Base-by-base conservation (phyloP, 2,797 vertebrate species). In the Argyrosomus regius region DNA sequence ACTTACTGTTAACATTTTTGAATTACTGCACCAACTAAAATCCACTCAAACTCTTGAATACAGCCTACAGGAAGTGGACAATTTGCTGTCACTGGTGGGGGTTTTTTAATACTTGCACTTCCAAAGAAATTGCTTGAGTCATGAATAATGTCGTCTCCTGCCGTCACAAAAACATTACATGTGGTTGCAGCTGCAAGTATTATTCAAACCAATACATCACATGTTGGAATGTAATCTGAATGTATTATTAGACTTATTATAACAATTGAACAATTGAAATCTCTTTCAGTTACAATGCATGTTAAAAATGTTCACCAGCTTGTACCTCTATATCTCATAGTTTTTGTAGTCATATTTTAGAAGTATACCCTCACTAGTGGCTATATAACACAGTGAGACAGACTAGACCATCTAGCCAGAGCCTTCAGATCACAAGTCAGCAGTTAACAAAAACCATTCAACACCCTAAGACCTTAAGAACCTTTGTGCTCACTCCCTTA, bases 151-250 rank as follows among this genome's bases (percentile, higher is more conserved):
- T 72, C 24, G 67, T 58, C 20, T 58, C 18, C 67, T 26, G 17
- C 28, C 58, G 49, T 35, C 48, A 20, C 28, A 14, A 28, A 50
- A 35, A 5, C 9, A 46, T 17, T 22, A 17, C 22, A 39, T 71
- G 74, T 56, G 20, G 46, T 45, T 48, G 18, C 20, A 43, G 41
- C 46, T 12, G 12, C 13, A 26, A 62, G 2, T 13, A 20, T 43
- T 18, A 75, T 75, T 60, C 61, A 56, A 78, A 58, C 54, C 31
- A 63, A 56, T 54, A 43, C 72, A 24, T 56, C 22, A 10, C 54
- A 70, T 45, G 48, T 69, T 31, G 43, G 16, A 75, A 31, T 24
- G 39, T 12, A 35, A 16, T 70, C 3, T 39, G 35, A 31, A 11
- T n/a, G 20, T 26, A 49, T 50, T 43, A 57, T 57, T 52, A 13